Evolutionary conservation across 2,797 vertebrate genomes (phyloP).

Genomic region (Eleutherodactylus coqui): DNA sequence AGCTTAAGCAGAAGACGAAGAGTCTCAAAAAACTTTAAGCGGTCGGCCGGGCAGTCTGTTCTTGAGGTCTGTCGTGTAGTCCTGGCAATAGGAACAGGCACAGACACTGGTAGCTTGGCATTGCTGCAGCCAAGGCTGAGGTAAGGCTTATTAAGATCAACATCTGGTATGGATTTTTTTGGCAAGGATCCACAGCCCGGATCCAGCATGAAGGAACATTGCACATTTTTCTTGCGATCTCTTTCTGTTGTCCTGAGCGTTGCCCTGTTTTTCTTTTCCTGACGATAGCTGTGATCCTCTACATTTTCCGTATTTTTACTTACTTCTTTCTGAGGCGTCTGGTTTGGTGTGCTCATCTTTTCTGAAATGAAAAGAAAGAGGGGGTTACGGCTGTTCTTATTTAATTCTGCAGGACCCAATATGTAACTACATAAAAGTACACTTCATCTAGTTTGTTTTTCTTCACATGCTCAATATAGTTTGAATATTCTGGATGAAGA

Average conservation of each 20-base stretch:
- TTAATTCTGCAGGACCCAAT: not conserved
- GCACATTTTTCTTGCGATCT: slow-evolving; percentile 93
- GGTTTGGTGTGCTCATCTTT: slow-evolving; percentile 76
- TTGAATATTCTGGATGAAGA: too few species aligned
- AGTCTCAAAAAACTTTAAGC: slow-evolving; percentile 98
- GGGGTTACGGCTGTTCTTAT: too few species aligned
- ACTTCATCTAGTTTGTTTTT: too few species aligned
- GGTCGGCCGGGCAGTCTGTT: slow-evolving; percentile 95
- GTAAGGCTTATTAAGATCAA: slow-evolving; percentile 98
- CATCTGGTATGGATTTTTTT: slow-evolving; percentile 84
- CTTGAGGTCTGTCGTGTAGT: slow-evolving; percentile 94
- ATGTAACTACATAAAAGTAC: too few species aligned
- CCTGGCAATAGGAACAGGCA: slow-evolving; percentile 88
- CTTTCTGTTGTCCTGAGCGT: slow-evolving; percentile 87
- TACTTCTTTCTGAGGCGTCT: slow-evolving; percentile 78
- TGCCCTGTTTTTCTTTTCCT: slow-evolving; percentile 89
- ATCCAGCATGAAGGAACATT: slow-evolving; percentile 94
- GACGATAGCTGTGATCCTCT: slow-evolving; percentile 89
- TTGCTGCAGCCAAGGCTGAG: slow-evolving; percentile 93
- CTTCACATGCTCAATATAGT: too few species aligned
- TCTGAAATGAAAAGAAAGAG: slow-evolving; percentile 71
- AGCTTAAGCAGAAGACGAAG: slow-evolving; percentile 95
- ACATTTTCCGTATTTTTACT: slow-evolving; percentile 78
- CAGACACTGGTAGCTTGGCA: slow-evolving; percentile 88
- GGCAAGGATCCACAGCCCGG: slow-evolving; percentile 85